Percentiles rank a stretch among this genome's conserved stretches.
Evolutionary conservation across 2,113 vertebrate genomes (phyloP).

Genomic region (Porphyrio hochstetteri): DNA sequence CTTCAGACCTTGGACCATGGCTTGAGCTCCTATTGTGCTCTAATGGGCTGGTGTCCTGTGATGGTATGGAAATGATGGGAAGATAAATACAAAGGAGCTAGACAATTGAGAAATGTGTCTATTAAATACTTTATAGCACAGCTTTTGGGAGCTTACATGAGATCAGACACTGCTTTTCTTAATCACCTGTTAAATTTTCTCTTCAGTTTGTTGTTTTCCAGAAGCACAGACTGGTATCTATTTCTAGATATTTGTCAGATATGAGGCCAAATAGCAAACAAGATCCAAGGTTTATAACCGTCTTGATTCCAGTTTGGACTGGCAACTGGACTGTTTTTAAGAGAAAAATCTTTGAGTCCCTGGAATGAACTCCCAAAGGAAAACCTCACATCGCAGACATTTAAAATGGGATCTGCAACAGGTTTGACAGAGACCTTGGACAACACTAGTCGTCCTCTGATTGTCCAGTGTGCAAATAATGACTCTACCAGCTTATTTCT

Average conservation of each 20-base stretch:
- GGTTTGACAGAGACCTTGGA: background rate
- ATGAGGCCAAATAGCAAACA: background rate
- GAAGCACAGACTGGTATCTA: background rate
- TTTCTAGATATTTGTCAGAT: background rate
- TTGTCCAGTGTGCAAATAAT: background rate
- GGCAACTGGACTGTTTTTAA: background rate
- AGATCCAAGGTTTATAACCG: background rate
- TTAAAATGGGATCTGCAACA: background rate
- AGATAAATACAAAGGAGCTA: background rate
- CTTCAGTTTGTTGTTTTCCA: background rate
- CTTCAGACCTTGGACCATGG: background rate
- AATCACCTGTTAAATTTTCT: background rate
- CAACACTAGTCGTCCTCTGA: background rate
- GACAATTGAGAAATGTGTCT: background rate
- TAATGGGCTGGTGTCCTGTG: rapidly evolving
- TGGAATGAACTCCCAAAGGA: background rate
- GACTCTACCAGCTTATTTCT: background rate
- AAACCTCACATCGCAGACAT: background rate
- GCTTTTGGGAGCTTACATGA: background rate
- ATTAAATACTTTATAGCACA: background rate
- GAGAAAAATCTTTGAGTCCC: background rate
- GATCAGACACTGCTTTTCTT: background rate
- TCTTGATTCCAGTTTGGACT: background rate
- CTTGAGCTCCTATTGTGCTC: background rate
- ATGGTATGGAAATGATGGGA: background rate